Evolutionary conservation across 2,888 invertebrate genomes (phyloP).

Genomic region (Caenorhabditis sp.): DNA sequence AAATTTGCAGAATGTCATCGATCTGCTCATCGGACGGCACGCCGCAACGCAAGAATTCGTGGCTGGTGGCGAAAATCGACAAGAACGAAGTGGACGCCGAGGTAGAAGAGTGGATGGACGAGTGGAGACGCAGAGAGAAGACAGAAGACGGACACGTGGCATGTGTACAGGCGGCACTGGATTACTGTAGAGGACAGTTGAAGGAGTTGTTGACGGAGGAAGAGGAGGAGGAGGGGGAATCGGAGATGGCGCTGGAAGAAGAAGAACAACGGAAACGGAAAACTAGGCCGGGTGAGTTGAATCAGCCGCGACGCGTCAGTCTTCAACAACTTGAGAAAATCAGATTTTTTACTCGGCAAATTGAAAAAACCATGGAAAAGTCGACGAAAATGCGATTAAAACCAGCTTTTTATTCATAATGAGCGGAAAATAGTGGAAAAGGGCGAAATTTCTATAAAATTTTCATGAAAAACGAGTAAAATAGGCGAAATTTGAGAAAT

Average conservation of each 20-base stretch:
- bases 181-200: conserved; percentile 61
- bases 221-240: background rate
- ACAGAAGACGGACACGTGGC: conserved; percentile 1
- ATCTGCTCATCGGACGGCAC: conserved; percentile 42
- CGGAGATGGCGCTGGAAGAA: background rate
- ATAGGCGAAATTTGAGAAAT: too few species aligned
- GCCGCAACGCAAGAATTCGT: conserved; percentile 48
- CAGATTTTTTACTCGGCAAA: too few species aligned
- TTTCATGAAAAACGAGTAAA: too few species aligned
- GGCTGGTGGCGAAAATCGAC: conserved; percentile 58
- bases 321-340: too few species aligned
- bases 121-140: conserved; percentile 27
- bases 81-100: conserved; percentile 58
- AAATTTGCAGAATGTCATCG: conserved; percentile 36
- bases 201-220: conserved; percentile 59
- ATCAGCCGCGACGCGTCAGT: too few species aligned
- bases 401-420: too few species aligned
- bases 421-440: too few species aligned
- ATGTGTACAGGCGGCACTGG: conserved; percentile 38
- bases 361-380: too few species aligned
- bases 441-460: too few species aligned
- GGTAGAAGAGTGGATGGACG: conserved; percentile 49
- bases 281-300: conserved; percentile 40
- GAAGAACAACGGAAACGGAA: background rate
- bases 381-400: too few species aligned